Evolutionary conservation across 2,888 invertebrate species (phyloP), one percentile per base, ranked within the genome.

Genomic region (Brachylomia viminalis): DNA sequence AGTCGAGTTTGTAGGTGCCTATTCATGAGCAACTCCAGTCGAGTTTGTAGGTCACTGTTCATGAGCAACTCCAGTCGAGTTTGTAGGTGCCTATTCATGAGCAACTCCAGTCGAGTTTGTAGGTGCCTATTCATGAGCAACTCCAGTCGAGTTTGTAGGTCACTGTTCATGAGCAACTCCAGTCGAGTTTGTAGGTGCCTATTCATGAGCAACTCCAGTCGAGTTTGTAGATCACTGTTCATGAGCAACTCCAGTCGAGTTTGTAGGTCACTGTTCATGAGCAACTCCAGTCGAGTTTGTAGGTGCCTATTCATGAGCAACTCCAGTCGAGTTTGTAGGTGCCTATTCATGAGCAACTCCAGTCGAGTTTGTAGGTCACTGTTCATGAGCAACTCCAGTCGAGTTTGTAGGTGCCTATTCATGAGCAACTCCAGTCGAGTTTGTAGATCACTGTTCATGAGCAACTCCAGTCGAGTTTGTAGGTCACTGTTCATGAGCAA

Each of bases 191-290:
- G 33, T 33, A 38, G 42, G 30, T 74, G 20, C 45, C 20, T 17
- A 66, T 42, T 56, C 30, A 59, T 13, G 38, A 42, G 15, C 38
- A 20, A 5, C 30, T 47, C 38, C 23, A 42, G 59, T 23, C 30
- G 20, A 20, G 38, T 45, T 15, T 64, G 33, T 33, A 38, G 42
- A n/a, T 74, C n/a, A 52, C 20, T 17, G 72, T 42, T 56, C 30
- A 59, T 13, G 38, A 42, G 15, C 38, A 20, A 5, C 30, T 47
- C 38, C 23, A 42, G 59, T 23, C 30, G 20, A 20, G 38, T 45
- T 15, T 64, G 20, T 23, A 65, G 69, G 65, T 42, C 47, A 75
- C 27, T 79, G 47, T n/a, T n/a, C n/a, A n/a, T n/a, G n/a, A n/a
- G n/a, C n/a, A n/a, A n/a, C n/a, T n/a, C n/a, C n/a, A n/a, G n/a